These are phyloP conservation scores for Redunca redunca DNA, from an alignment of 2,113 vertebrate species.

Conservation along the genomic window DNA sequence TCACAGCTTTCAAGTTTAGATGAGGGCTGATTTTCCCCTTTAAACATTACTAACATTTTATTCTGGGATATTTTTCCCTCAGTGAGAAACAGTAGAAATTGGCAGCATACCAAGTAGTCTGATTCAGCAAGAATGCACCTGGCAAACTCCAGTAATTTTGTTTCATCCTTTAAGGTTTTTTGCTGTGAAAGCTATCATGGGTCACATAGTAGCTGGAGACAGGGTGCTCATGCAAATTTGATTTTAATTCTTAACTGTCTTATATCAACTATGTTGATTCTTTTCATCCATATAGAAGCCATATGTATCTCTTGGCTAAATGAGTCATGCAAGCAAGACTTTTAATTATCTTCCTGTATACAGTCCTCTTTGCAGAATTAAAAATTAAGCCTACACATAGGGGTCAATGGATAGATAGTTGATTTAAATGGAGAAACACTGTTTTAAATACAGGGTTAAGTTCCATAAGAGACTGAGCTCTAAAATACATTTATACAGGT, in stretches of 20 bases:
- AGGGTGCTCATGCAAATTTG: slow-evolving; percentile 27
- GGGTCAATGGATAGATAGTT: background rate
- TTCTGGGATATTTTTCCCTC: slow-evolving; percentile 41
- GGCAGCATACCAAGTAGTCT: slow-evolving; percentile 54
- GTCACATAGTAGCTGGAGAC: slow-evolving; percentile 15
- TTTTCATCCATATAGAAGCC: background rate
- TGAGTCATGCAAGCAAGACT: background rate
- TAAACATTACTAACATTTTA: slow-evolving; percentile 50
- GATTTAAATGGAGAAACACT: background rate
- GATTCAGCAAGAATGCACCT: slow-evolving; percentile 67
- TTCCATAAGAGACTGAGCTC: background rate
- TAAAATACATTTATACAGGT: background rate
- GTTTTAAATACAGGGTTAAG: background rate
- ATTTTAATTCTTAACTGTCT: slow-evolving; percentile 10
- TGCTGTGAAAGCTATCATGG: slow-evolving; percentile 9
- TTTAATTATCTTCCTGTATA: background rate
- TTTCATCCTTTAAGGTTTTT: slow-evolving; percentile 36
- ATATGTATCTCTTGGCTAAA: background rate
- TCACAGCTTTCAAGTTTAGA: background rate
- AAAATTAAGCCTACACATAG: background rate
- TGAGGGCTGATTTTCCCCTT: slow-evolving; percentile 22
- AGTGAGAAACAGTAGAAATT: slow-evolving; percentile 34
- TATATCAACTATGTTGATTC: background rate
- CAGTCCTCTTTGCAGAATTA: background rate
- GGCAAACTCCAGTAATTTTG: slow-evolving; percentile 32